A percentile compares a stretch with the other conserved stretches of the same genome.
phyloP scores from a whole-genome alignment of 2,888 invertebrate genomes.

The Nineta flava region DNA sequence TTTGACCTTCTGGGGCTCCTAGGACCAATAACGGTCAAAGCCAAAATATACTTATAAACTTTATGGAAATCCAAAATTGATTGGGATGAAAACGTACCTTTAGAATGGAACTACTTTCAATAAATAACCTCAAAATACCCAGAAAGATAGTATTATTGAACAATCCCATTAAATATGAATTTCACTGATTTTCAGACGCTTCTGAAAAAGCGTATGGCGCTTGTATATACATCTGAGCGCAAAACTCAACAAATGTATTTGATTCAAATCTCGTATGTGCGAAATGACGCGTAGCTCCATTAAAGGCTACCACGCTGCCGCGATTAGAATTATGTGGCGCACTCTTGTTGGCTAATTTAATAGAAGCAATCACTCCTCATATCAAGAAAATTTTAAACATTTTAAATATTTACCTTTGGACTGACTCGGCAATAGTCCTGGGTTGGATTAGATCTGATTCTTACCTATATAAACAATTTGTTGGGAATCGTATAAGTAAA shows the following conservation, averaged over 20 bases:
- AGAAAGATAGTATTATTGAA: background rate
- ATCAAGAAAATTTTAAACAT: background rate
- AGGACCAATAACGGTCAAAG: conserved; percentile 4
- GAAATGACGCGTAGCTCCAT: background rate
- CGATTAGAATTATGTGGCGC: background rate
- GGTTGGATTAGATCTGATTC: background rate
- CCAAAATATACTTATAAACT: conserved; percentile 9
- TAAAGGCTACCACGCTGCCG: background rate
- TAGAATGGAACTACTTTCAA: background rate
- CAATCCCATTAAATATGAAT: background rate
- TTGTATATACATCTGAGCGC: background rate
- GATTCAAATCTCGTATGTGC: background rate
- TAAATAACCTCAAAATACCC: background rate
- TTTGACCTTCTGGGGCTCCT: conserved; percentile 9
- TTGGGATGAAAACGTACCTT: conserved; percentile 8
- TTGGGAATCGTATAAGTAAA: background rate
- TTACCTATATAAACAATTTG: background rate
- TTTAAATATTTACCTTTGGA: background rate
- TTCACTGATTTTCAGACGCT: background rate
- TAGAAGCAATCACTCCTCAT: background rate
- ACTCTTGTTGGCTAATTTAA: background rate
- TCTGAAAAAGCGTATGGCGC: background rate
- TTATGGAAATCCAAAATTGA: conserved; percentile 8
- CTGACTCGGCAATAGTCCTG: background rate
- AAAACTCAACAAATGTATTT: too few relatives aligned